phyloP scores from a whole-genome alignment of 1,140 invertebrate genomes.

The Pseudachorutes palmiensis region DNA sequence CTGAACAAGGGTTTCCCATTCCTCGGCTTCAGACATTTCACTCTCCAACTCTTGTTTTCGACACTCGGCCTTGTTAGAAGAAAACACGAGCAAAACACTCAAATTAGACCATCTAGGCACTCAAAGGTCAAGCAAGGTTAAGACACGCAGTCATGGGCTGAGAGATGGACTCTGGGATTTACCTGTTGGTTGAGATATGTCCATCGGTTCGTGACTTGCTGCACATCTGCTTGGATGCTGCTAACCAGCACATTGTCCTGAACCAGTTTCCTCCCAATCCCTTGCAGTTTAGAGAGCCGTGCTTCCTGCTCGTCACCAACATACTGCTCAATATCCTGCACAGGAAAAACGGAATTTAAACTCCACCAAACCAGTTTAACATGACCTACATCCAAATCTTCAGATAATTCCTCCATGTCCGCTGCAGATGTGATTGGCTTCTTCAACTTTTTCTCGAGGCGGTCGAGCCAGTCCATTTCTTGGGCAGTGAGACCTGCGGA shows the following conservation, averaged over 20 bases:
- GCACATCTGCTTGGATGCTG: slow-evolving; percentile 60
- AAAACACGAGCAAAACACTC: slow-evolving; percentile 20
- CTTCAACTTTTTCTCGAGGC: slow-evolving; percentile 67
- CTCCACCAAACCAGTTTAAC: slow-evolving; percentile 5
- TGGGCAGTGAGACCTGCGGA: slow-evolving; percentile 58
- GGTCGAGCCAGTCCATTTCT: slow-evolving; percentile 72
- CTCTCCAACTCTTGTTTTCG: slow-evolving; percentile 26
- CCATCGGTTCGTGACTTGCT: slow-evolving; percentile 58
- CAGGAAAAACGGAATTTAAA: slow-evolving; percentile 22
- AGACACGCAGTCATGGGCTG: too few relatives aligned
- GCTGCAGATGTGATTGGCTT: slow-evolving; percentile 60
- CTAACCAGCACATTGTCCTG: slow-evolving; percentile 66
- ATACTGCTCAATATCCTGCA: slow-evolving; percentile 74
- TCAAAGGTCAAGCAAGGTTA: too few relatives aligned
- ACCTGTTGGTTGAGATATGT: slow-evolving; percentile 58
- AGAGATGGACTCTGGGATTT: slow-evolving; percentile 22
- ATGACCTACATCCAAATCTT: slow-evolving; percentile 70
- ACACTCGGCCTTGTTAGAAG: slow-evolving; percentile 29
- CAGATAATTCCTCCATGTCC: slow-evolving; percentile 90
- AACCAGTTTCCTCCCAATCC: slow-evolving; percentile 62
- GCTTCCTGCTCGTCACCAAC: slow-evolving; percentile 65
- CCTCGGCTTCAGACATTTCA: slow-evolving; percentile 31
- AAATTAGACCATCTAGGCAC: too few relatives aligned
- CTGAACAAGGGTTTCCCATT: slow-evolving; percentile 29
- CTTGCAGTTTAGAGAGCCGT: slow-evolving; percentile 63